Percentiles rank a stretch among this genome's conserved stretches.
These are phyloP conservation scores for Melanocharis versteri DNA, from an alignment of 2,113 vertebrate species.

Conservation along the genomic window DNA sequence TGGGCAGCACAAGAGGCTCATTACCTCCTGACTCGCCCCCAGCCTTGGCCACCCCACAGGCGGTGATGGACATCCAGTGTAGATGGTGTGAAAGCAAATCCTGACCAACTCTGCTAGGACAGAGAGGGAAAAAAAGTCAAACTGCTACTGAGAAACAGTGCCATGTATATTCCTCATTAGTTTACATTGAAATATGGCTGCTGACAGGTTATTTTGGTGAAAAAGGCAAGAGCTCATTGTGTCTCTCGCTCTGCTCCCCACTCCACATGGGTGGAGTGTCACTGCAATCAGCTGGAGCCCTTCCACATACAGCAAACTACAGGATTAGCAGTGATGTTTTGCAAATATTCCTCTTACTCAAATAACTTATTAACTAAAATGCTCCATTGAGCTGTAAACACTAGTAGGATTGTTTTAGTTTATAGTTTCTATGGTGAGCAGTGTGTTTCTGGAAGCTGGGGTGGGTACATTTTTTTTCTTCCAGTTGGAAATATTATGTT, in stretches of 20 bases:
- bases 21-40: not conserved
- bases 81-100: not conserved
- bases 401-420: conserved; percentile 4
- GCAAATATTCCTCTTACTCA: conserved; percentile 31
- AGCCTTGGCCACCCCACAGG: not conserved
- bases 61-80: not conserved
- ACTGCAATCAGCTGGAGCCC: not conserved
- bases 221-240: not conserved
- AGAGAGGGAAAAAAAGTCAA: not conserved
- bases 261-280: not conserved
- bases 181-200: not conserved
- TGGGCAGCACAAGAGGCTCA: not conserved
- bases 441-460: not conserved
- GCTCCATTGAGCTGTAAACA: not conserved
- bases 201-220: not conserved
- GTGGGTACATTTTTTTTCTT: not conserved
- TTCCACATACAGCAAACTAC: not conserved
- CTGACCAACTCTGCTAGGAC: not conserved
- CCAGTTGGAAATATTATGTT: not conserved
- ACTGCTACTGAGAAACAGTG: not conserved
- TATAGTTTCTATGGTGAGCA: conserved; percentile 32
- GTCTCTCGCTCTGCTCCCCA: not conserved
- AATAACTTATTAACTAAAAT: conserved; percentile 24
- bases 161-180: not conserved
- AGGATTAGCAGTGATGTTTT: conserved; percentile 11